Percentiles rank a stretch among this genome's conserved stretches.
phyloP scores from a whole-genome alignment of 1,140 invertebrate species.

The Arion vulgaris region DNA sequence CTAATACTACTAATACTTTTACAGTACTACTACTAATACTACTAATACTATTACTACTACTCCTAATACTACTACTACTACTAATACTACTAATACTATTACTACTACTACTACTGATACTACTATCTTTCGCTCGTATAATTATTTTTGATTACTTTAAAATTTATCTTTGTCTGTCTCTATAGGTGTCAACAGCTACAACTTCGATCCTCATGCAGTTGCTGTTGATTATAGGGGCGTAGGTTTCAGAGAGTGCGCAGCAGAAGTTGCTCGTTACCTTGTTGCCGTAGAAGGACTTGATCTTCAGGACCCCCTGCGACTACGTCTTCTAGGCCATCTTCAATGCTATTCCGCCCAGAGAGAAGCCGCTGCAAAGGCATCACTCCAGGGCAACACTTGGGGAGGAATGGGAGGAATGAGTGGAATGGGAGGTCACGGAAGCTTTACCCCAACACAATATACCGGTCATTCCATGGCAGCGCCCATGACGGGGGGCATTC shows the following conservation, averaged over 20 bases:
- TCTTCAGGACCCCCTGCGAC: conserved; percentile 92
- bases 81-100: not conserved
- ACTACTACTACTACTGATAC: not conserved
- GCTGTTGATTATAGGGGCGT: conserved; percentile 97
- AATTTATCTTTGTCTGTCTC: conserved; percentile 14
- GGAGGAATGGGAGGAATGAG: conserved; percentile 20
- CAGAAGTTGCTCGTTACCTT: conserved; percentile 92
- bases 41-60: conserved; percentile 24
- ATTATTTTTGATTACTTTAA: no score
- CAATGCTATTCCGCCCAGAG: conserved; percentile 79
- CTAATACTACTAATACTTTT: conserved; percentile 22
- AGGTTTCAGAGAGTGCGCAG: conserved; percentile 94
- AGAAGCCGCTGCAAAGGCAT: conserved; percentile 75
- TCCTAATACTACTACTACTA: not conserved
- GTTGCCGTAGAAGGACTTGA: conserved; percentile 95
- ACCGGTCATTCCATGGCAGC: conserved; percentile 54
- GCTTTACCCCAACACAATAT: conserved; percentile 50
- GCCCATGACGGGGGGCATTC: conserved; percentile 51
- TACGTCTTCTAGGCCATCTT: conserved; percentile 92
- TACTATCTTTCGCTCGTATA: not conserved
- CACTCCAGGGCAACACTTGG: conserved; percentile 57
- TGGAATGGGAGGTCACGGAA: conserved; percentile 11
- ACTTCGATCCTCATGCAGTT: conserved; percentile 75
- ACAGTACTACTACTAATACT: conserved; percentile 16
- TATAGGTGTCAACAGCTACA: conserved; percentile 66